Percentiles rank a stretch among this genome's conserved stretches.
These are phyloP conservation scores for Drosophila acutilabella DNA, from an alignment of 2,888 invertebrate species.

Conservation along the genomic window DNA sequence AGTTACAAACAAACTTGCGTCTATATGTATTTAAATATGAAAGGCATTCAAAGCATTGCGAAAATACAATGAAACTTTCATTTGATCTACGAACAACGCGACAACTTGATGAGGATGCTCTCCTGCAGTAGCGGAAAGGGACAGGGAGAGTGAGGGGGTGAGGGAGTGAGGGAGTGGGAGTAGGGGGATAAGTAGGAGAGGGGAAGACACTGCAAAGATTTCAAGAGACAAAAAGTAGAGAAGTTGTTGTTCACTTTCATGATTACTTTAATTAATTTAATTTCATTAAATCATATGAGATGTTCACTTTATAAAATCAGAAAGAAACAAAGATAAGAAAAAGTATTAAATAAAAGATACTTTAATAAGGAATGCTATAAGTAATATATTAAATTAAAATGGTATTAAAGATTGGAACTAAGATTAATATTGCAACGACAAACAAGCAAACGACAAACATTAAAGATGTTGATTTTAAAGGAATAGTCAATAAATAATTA, in stretches of 20 bases:
- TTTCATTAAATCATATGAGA: slow-evolving; percentile 1
- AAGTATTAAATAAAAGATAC: background rate
- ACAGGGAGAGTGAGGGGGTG: background rate
- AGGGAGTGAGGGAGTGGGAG: no score
- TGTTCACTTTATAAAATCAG: background rate
- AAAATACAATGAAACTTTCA: slow-evolving; percentile 82
- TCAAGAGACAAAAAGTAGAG: slow-evolving; percentile 7
- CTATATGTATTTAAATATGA: slow-evolving; percentile 30
- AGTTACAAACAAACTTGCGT: slow-evolving; percentile 13
- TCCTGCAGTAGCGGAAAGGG: background rate
- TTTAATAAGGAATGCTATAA: no score
- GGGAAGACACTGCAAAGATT: background rate
- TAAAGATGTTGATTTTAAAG: no score
- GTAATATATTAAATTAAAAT: no score
- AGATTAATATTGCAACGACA: no score
- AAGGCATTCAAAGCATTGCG: slow-evolving; percentile 51
- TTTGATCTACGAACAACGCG: slow-evolving; percentile 76
- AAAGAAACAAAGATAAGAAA: background rate
- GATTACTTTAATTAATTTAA: slow-evolving; percentile 22
- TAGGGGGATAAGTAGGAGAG: background rate
- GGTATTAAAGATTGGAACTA: no score
- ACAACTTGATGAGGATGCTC: slow-evolving; percentile 61
- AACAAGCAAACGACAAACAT: no score
- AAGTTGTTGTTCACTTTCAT: slow-evolving; percentile 33
- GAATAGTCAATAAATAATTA: no score